Conservation (phyloP, 2,797 vertebrate species). For the Microctenopoma stevenorrisi region DNA sequence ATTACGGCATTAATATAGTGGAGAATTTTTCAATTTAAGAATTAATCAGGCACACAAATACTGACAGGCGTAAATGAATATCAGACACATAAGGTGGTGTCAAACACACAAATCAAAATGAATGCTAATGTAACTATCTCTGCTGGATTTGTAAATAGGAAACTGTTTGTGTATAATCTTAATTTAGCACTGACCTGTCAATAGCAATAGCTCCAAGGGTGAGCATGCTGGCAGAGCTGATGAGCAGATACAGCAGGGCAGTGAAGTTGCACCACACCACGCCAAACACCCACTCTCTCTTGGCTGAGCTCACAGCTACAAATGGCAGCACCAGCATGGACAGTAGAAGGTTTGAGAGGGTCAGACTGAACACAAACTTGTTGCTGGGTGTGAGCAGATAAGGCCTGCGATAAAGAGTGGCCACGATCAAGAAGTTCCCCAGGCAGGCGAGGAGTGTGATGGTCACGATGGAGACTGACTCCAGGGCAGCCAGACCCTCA, state of each 20-base stretch:
- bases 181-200: slow-evolving; percentile 87
- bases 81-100: neutral
- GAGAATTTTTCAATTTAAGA: neutral
- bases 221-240: slow-evolving; percentile 99
- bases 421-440: slow-evolving; percentile 93
- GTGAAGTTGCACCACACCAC: slow-evolving; percentile 99
- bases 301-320: slow-evolving; percentile 91
- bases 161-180: neutral
- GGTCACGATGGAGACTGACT: slow-evolving; percentile 90
- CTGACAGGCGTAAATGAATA: neutral
- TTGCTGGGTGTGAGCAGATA: slow-evolving; percentile 98
- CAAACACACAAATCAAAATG: neutral
- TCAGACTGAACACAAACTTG: slow-evolving; percentile 99
- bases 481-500: slow-evolving; percentile 80
- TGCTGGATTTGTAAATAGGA: no score
- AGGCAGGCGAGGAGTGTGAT: slow-evolving; percentile 92
- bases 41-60: neutral
- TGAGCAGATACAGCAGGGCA: slow-evolving; percentile 95
- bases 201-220: slow-evolving; percentile 96
- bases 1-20: neutral
- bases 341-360: slow-evolving; percentile 94
- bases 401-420: slow-evolving; percentile 93
- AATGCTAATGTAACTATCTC: neutral
- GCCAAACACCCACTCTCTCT: slow-evolving; percentile 95
- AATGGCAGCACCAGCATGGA: slow-evolving; percentile 94